Percentiles rank a stretch among this genome's conserved stretches.
Conservation (phyloP, 2,113 vertebrate species). For the Lophura nycthemera region DNA sequence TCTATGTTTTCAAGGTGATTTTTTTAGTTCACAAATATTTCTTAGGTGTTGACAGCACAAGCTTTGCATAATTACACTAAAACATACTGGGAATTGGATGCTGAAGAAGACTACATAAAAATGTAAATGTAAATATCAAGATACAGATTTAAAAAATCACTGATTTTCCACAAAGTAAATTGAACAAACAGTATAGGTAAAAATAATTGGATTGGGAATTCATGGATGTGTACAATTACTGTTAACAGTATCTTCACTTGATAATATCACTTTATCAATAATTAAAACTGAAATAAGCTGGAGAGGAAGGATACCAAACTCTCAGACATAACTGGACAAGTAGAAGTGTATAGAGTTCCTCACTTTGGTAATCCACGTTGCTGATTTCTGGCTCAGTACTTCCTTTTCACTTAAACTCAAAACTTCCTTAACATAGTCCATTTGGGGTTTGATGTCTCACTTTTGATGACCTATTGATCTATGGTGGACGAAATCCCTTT, state of each 20-base stretch:
- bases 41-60: not conserved
- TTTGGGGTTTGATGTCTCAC: not conserved
- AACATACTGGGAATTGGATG: not conserved
- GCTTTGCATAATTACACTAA: not conserved
- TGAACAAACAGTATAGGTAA: not conserved
- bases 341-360: not conserved
- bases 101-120: not conserved
- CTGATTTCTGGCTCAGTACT: not conserved
- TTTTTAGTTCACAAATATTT: not conserved
- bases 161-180: not conserved
- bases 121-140: not conserved
- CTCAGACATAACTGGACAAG: not conserved
- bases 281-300: not conserved
- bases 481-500: conserved; percentile 1
- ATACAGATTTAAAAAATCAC: not conserved
- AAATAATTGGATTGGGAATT: not conserved
- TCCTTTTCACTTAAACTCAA: conserved; percentile 18
- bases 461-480: conserved; percentile 49
- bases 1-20: not conserved
- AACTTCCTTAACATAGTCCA: conserved; percentile 18
- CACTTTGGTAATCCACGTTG: not conserved
- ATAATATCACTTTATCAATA: not conserved
- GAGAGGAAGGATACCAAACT: not conserved
- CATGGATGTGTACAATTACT: not conserved
- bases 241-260: not conserved